These are phyloP conservation scores for Tipula lateralis DNA, from an alignment of 2,888 invertebrate species.

Conservation along the genomic window DNA sequence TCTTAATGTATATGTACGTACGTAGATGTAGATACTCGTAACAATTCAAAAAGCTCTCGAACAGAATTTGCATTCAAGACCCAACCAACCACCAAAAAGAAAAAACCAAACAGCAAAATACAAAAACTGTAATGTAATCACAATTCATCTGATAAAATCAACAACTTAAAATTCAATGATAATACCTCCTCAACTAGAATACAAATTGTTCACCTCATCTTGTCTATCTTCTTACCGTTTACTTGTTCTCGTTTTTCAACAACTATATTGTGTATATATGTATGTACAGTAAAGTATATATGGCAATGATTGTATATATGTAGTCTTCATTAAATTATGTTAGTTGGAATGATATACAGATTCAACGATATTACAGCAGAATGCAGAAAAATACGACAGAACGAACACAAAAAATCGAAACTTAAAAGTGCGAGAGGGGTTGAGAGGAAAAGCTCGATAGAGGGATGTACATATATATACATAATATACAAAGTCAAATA, in stretches of 20 bases:
- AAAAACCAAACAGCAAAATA: too few species aligned
- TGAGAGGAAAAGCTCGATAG: not conserved
- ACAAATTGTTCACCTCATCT: slow-evolving; percentile 8
- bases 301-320: not conserved
- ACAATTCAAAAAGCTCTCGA: not conserved
- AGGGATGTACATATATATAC: not conserved
- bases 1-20: not conserved
- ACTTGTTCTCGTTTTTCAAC: not conserved
- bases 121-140: not conserved
- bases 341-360: not conserved
- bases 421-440: not conserved
- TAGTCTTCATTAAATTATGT: not conserved
- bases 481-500: not conserved
- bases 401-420: not conserved
- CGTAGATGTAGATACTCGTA: not conserved
- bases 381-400: not conserved
- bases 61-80: not conserved
- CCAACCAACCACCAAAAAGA: not conserved
- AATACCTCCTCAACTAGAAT: not conserved
- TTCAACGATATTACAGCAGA: not conserved
- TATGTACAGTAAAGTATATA: not conserved
- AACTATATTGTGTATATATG: not conserved
- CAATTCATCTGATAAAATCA: slow-evolving; percentile 11
- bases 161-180: slow-evolving; percentile 24
- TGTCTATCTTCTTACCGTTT: not conserved